A percentile compares a stretch with the other conserved stretches of the same genome.
Evolutionary conservation across 2,888 invertebrate species (phyloP).

Genomic region (Ormyrus thymus): DNA sequence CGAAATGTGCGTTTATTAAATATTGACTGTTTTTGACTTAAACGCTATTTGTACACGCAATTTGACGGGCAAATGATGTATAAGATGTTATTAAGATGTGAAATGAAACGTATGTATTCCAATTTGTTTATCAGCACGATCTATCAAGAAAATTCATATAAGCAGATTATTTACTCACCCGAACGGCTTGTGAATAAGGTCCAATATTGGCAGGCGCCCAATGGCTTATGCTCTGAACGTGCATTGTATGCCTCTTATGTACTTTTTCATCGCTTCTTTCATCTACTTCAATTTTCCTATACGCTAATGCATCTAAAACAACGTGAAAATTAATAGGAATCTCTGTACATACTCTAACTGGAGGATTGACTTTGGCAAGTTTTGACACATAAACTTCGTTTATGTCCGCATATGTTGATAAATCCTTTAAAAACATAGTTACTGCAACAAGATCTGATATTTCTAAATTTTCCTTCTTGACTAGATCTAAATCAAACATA

Average conservation of each 20-base stretch:
- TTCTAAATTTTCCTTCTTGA: conserved; percentile 69
- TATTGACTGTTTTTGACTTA: too few relatives aligned
- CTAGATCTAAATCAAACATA: conserved; percentile 64
- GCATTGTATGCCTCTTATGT: conserved; percentile 85
- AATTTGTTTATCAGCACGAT: background rate
- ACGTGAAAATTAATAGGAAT: conserved; percentile 86
- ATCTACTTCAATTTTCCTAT: conserved; percentile 71
- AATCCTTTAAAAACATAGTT: conserved; percentile 89
- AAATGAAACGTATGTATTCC: background rate
- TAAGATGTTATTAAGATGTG: background rate
- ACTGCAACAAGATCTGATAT: conserved; percentile 85
- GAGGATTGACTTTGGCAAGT: conserved; percentile 87
- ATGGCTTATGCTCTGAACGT: conserved; percentile 96
- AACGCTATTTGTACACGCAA: too few relatives aligned
- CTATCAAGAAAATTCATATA: too few relatives aligned
- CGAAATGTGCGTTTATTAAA: too few relatives aligned
- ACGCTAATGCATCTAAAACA: conserved; percentile 85
- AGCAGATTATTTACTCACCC: conserved; percentile 77
- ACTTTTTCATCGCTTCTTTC: conserved; percentile 64
- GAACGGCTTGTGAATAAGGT: conserved; percentile 94
- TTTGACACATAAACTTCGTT: conserved; percentile 86
- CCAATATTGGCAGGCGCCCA: conserved; percentile 99
- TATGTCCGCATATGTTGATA: conserved; percentile 85
- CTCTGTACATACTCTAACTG: conserved; percentile 90
- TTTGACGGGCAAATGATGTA: background rate